Conservation (phyloP, 2,888 invertebrate genomes). For the Acleris laterana region DNA sequence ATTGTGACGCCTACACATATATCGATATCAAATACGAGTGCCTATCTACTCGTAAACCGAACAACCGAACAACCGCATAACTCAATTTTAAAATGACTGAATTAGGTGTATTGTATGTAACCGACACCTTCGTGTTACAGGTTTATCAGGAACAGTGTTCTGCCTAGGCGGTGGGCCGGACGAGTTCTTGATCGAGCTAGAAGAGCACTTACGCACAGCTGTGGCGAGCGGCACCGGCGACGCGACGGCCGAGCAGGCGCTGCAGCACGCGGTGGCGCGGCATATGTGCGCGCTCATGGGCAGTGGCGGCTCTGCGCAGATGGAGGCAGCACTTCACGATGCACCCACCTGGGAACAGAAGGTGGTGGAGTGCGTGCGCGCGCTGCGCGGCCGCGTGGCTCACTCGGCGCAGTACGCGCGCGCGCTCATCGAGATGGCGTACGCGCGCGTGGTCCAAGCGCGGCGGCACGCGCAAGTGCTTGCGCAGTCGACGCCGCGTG, state of each 20-base stretch:
- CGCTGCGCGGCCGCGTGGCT: constrained; percentile 45
- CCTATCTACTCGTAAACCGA: too few species aligned
- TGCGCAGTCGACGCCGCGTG: constrained; percentile 26
- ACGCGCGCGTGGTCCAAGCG: constrained; percentile 47
- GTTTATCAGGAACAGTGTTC: constrained; percentile 35
- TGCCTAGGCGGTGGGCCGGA: constrained; percentile 40
- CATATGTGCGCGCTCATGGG: constrained; percentile 54
- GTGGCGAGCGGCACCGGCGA: neutral
- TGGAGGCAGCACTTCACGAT: constrained; percentile 40
- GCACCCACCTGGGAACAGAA: constrained; percentile 51
- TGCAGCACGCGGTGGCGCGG: constrained; percentile 48
- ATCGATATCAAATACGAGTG: too few species aligned
- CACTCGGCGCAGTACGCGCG: constrained; percentile 57
- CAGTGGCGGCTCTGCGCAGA: constrained; percentile 36
- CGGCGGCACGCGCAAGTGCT: constrained; percentile 40
- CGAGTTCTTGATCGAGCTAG: constrained; percentile 44
- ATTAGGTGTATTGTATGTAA: neutral
- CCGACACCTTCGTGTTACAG: neutral
- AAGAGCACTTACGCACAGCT: constrained; percentile 40
- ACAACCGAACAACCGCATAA: too few species aligned
- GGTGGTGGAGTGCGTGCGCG: constrained; percentile 45
- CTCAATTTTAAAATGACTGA: too few species aligned
- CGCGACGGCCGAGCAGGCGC: constrained; percentile 39
- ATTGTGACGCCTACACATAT: too few species aligned
- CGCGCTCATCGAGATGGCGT: constrained; percentile 51